phyloP scores from a whole-genome alignment of 2,113 vertebrate genomes.

The Oryzias curvinotus region DNA sequence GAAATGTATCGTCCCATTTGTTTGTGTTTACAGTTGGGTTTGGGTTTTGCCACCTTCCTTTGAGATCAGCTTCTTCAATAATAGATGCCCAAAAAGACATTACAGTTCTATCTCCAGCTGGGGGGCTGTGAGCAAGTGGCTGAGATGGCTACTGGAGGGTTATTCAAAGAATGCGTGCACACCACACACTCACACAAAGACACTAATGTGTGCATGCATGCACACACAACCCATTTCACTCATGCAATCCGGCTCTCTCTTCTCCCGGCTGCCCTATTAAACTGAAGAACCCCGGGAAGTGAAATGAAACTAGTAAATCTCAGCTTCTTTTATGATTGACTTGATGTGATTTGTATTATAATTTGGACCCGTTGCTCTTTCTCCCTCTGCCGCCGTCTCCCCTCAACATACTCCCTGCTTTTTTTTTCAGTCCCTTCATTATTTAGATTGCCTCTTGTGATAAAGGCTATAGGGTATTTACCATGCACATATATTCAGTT shows the following conservation, averaged over 20 bases:
- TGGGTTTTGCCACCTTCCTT: conserved; percentile 53
- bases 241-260: conserved; percentile 55
- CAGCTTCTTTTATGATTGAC: conserved; percentile 77
- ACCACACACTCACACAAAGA: conserved; percentile 38
- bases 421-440: conserved; percentile 60
- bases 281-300: conserved; percentile 76
- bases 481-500: conserved; percentile 29
- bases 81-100: conserved; percentile 64
- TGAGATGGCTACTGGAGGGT: conserved; percentile 60
- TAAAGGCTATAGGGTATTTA: conserved; percentile 49
- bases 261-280: conserved; percentile 76
- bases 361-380: conserved; percentile 69
- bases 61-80: conserved; percentile 69
- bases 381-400: conserved; percentile 45
- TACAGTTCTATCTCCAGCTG: conserved; percentile 67
- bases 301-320: conserved; percentile 80
- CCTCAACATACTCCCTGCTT: conserved; percentile 50
- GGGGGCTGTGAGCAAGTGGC: conserved; percentile 63
- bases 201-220: conserved; percentile 15
- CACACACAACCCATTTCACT: conserved; percentile 62
- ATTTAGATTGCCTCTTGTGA: conserved; percentile 70
- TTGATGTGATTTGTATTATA: conserved; percentile 80
- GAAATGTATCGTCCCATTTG: conserved; percentile 11
- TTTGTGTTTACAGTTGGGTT: conserved; percentile 62
- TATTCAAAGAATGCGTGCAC: conserved; percentile 42